Evolutionary conservation across 2,797 vertebrate species (phyloP).

Genomic region (Dermochelys coriacea): DNA sequence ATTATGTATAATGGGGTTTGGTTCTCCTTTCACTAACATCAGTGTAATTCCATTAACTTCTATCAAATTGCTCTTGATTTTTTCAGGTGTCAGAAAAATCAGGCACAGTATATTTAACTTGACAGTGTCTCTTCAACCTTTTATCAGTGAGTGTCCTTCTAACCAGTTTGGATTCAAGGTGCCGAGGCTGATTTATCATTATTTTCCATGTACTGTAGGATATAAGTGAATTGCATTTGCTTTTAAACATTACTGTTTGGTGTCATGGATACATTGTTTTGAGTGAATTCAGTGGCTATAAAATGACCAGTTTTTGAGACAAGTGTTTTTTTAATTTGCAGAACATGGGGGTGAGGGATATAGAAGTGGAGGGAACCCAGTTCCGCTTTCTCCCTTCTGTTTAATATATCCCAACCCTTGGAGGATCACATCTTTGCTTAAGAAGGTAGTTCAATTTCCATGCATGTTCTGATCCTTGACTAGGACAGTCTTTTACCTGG

Average conservation of each 20-base stretch:
- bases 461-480: conserved; percentile 9
- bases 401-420: conserved; percentile 11
- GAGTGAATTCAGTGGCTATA: neutral
- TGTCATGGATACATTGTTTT: neutral
- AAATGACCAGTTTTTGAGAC: neutral
- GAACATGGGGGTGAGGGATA: neutral
- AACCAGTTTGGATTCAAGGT: neutral
- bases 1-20: neutral
- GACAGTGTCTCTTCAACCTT: neutral
- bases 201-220: neutral
- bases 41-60: neutral
- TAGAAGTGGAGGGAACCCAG: neutral
- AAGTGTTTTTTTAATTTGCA: neutral
- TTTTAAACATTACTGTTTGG: neutral
- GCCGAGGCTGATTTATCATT: neutral
- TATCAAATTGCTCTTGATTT: neutral
- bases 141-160: neutral
- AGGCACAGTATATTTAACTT: neutral
- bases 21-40: neutral
- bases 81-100: neutral
- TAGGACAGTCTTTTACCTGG: neutral
- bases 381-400: conserved; percentile 10
- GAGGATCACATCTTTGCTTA: neutral
- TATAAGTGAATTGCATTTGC: neutral
- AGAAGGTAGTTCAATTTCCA: neutral